phyloP scores from a whole-genome alignment of 2,888 invertebrate species.

The Drosophila acutilabella region DNA sequence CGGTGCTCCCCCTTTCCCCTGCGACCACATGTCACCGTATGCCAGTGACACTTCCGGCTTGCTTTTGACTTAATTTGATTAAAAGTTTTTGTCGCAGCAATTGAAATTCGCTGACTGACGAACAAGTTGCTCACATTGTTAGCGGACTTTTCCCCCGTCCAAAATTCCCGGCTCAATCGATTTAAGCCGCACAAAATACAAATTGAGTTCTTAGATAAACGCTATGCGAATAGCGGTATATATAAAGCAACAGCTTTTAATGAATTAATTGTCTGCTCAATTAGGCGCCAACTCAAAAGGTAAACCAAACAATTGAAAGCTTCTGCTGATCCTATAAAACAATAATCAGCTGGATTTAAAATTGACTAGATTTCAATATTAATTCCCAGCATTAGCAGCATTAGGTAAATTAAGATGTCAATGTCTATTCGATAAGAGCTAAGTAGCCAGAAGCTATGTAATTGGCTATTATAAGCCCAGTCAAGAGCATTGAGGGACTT shows the following conservation, averaged over 20 bases:
- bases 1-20: neutral
- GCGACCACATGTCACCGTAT: conserved; percentile 69
- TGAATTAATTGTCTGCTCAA: conserved; percentile 73
- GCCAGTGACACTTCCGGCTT: conserved; percentile 68
- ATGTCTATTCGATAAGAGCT: neutral
- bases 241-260: conserved; percentile 44
- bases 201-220: conserved; percentile 49
- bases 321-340: conserved; percentile 15
- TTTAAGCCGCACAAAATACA: conserved; percentile 41
- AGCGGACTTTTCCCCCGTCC: conserved; percentile 7
- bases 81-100: conserved; percentile 64
- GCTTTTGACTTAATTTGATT: conserved; percentile 77
- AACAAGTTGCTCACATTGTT: conserved; percentile 39
- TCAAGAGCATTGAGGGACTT: neutral
- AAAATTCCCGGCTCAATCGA: conserved; percentile 24
- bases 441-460: neutral
- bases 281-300: conserved; percentile 54
- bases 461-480: neutral
- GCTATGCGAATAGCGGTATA: conserved; percentile 9
- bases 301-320: conserved; percentile 37
- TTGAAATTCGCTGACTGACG: conserved; percentile 36
- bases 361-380: conserved; percentile 3
- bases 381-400: neutral
- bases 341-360: conserved; percentile 21
- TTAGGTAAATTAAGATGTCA: neutral